Base-by-base conservation (phyloP, 2,113 vertebrate species). In the Pseudolaguvia tuberculata region DNA sequence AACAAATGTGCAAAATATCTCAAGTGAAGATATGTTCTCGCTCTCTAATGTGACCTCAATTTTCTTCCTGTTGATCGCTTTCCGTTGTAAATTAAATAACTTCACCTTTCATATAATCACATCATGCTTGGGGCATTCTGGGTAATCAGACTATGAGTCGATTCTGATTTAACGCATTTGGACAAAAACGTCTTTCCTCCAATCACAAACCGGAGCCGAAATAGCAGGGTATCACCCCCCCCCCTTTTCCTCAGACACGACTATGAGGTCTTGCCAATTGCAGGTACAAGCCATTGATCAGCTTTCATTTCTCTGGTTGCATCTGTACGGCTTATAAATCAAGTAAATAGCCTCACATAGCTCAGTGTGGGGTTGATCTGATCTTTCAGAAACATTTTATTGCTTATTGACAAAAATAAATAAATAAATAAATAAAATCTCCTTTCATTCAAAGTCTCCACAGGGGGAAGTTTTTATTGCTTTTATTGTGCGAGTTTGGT, bases 121-220 rank as follows among this genome's bases (percentile, higher is more conserved):
- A 9, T 52, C 51, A 51, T 13, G 35, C 66, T 63, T 15, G 21
- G 53, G 50, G 61, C 57, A 58, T 59, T 70, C 57, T 57, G 50
- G 15, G 57, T 72, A 75, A 77, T 74, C 78, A 78, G 66, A 52
- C 61, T 39, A 9, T 6, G 14, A 56, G 73, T 68, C 73, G 31
- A 31, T 59, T 59, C 12, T 20, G 74, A 76, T 76, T 76, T 59
- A 13, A 56, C 14, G 51, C 13, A 65, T 47, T 50, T 61, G 45
- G 39, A 15, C 45, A 45, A 50, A 69, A 53, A 25, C 20, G n/a
- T n/a, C n/a, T 21, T 14, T 35, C 53, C 27, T 61, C 10, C 25
- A 68, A 69, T 58, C 29, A 69, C 21, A 5, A 58, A 75, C 42
- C 11, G 12, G 45, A 67, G 51, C 12, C 17, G 21, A 55, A 50